Percentiles rank a stretch among this genome's conserved stretches.
These are phyloP conservation scores for Clupea harengus DNA, from an alignment of 2,113 vertebrate species.

Conservation along the genomic window DNA sequence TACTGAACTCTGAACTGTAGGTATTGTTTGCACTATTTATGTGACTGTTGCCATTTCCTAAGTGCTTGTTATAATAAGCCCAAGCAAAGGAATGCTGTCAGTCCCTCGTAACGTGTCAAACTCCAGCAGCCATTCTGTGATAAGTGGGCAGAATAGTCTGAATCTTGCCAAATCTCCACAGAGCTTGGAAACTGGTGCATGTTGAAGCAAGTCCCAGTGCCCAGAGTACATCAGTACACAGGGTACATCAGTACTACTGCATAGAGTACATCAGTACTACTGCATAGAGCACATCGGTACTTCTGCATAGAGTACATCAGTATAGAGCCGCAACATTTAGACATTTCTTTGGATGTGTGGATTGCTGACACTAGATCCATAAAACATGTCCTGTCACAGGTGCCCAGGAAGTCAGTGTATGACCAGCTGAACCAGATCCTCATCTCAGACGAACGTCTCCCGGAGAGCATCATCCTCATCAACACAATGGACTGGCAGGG, in stretches of 20 bases:
- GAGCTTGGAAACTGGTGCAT: background rate
- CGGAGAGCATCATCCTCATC: conserved; percentile 77
- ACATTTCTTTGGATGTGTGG: background rate
- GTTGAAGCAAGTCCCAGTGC: background rate
- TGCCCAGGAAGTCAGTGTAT: conserved; percentile 77
- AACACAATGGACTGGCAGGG: conserved; percentile 77
- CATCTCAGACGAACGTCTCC: conserved; percentile 74
- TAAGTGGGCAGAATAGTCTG: background rate
- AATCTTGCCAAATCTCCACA: background rate
- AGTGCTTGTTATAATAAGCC: background rate
- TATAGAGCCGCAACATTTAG: background rate
- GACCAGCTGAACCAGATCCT: conserved; percentile 80
- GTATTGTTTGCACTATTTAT: background rate
- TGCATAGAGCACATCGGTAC: background rate
- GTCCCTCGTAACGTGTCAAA: background rate
- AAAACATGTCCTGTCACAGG: conserved; percentile 51
- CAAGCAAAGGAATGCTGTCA: background rate
- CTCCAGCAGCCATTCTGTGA: background rate
- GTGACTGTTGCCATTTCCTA: background rate
- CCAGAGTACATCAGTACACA: background rate
- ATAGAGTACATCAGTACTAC: no score
- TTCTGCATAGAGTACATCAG: background rate
- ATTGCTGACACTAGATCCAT: background rate
- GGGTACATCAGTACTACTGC: no score
- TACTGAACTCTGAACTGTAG: background rate